Conservation (phyloP, 2,888 invertebrate genomes). For the Tetranychus truncatus region DNA sequence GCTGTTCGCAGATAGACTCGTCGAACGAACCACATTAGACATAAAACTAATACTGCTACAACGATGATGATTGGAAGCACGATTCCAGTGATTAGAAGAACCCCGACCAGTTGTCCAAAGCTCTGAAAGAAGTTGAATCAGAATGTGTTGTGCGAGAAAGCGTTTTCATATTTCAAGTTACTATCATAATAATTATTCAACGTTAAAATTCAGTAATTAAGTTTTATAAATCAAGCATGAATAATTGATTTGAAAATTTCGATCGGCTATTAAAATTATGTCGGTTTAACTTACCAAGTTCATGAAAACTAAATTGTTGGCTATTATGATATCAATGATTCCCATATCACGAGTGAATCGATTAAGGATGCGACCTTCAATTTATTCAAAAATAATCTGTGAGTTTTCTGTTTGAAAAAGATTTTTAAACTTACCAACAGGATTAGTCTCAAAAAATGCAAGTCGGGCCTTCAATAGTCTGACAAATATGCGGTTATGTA, state of each 20-base stretch:
- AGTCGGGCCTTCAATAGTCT: conserved; percentile 31
- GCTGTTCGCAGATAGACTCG: not conserved
- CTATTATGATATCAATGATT: conserved; percentile 6
- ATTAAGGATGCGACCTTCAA: conserved; percentile 20
- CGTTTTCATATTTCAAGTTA: no score
- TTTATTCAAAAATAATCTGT: not conserved
- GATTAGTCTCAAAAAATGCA: conserved; percentile 36
- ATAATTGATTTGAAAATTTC: no score
- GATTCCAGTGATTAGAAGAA: not conserved
- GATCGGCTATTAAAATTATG: no score
- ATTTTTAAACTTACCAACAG: conserved; percentile 32
- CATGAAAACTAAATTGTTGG: not conserved
- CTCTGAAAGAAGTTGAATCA: not conserved
- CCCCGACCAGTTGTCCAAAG: not conserved
- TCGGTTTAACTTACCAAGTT: not conserved
- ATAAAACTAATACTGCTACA: conserved; percentile 32
- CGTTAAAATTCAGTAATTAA: no score
- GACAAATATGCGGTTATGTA: conserved; percentile 29
- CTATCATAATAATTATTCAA: no score
- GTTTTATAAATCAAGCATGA: no score
- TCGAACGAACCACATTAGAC: not conserved
- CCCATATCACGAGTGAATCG: conserved; percentile 14
- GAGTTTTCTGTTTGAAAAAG: not conserved
- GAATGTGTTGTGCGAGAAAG: no score
- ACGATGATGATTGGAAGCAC: conserved; percentile 39